A percentile compares a stretch with the other conserved stretches of the same genome.
Evolutionary conservation across 2,113 vertebrate species (phyloP).

Genomic region (Caracal caracal): DNA sequence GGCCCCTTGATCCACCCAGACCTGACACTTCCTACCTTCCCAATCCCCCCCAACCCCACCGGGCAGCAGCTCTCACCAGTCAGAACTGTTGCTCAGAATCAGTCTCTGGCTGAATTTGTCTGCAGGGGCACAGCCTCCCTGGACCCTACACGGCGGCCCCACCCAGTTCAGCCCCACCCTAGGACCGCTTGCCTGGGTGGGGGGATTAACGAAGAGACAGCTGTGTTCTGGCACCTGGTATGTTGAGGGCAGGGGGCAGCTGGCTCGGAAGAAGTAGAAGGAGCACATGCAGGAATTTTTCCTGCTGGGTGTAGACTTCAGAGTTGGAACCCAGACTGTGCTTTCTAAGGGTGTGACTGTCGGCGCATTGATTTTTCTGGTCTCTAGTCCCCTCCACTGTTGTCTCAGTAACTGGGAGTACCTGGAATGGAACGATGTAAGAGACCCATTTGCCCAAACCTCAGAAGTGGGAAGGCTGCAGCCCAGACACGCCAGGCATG

Average conservation of each 20-base stretch:
- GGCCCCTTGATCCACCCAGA: neutral
- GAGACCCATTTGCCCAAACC: neutral
- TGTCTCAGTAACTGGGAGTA: neutral
- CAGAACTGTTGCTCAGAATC: constrained; percentile 24
- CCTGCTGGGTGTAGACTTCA: neutral
- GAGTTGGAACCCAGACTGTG: neutral
- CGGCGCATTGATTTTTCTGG: neutral
- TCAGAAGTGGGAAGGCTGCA: neutral
- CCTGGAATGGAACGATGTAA: neutral
- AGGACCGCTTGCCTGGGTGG: neutral
- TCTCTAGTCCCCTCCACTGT: neutral
- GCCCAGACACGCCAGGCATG: neutral
- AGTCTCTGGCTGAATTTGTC: constrained; percentile 18
- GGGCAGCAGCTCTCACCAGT: constrained; percentile 51
- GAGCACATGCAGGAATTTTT: neutral
- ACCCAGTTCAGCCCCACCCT: constrained; percentile 39
- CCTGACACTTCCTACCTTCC: neutral
- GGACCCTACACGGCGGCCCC: neutral
- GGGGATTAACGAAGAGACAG: constrained; percentile 29
- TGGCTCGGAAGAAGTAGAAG: neutral
- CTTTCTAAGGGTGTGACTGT: neutral
- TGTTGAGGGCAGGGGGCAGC: neutral
- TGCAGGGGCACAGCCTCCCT: neutral
- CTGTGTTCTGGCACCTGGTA: constrained; percentile 62
- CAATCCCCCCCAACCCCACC: neutral